Conservation (phyloP, 2,797 vertebrate genomes). For the Telmatherina bonti region DNA sequence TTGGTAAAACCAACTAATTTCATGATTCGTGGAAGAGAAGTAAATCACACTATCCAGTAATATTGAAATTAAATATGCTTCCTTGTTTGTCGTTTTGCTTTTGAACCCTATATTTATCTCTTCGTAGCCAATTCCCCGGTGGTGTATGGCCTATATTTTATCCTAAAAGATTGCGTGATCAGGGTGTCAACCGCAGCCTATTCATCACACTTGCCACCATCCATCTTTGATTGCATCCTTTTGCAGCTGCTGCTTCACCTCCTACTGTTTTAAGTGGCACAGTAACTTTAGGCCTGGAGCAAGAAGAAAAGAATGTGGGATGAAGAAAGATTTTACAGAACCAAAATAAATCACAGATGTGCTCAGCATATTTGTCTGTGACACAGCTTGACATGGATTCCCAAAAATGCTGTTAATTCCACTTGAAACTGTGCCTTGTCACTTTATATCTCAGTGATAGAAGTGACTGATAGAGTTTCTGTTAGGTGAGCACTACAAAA, state of each 20-base stretch:
- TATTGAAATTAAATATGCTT: conserved; percentile 50
- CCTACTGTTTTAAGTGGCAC: conserved; percentile 25
- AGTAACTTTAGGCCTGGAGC: conserved; percentile 40
- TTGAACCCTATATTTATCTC: conserved; percentile 48
- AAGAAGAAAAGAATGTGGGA: conserved; percentile 3
- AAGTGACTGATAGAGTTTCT: conserved; percentile 65
- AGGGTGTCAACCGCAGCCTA: conserved; percentile 49
- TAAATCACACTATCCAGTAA: conserved; percentile 14
- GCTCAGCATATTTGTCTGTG: conserved; percentile 42
- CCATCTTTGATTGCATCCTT: conserved; percentile 64
- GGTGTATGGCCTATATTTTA: conserved; percentile 59
- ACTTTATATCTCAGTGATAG: conserved; percentile 56
- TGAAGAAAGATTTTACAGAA: conserved; percentile 32
- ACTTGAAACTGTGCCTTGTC: conserved; percentile 50
- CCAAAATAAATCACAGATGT: conserved; percentile 47
- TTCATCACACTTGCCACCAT: conserved; percentile 59
- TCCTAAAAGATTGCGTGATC: conserved; percentile 59
- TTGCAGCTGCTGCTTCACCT: conserved; percentile 32
- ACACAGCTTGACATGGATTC: conserved; percentile 65
- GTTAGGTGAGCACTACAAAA: conserved; percentile 42
- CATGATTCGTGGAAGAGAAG: conserved; percentile 25
- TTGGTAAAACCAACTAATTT: conserved; percentile 53
- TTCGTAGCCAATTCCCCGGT: conserved; percentile 55
- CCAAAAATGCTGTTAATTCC: conserved; percentile 71
- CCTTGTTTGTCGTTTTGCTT: conserved; percentile 16